Percentiles rank a stretch among this genome's conserved stretches.
Conservation (phyloP, 2,797 vertebrate species). For the Hylomyscus alleni region DNA sequence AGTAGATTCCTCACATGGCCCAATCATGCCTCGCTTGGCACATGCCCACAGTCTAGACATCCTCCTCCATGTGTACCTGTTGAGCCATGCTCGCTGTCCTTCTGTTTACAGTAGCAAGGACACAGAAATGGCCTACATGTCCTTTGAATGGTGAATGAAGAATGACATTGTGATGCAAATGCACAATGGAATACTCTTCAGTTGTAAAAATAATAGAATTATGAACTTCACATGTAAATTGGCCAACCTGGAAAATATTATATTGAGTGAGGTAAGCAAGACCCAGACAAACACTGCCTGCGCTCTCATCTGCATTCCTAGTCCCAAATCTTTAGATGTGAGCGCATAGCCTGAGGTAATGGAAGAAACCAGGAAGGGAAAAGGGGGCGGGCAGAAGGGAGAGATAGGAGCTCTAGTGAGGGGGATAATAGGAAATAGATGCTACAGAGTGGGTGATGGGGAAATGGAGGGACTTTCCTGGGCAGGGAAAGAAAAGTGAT, state of each 20-base stretch:
- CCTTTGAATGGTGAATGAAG: background rate
- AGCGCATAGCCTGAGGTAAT: background rate
- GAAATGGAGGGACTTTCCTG: background rate
- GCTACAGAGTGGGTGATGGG: background rate
- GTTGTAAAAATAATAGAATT: background rate
- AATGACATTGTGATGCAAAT: background rate
- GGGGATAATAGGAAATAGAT: background rate
- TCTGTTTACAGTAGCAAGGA: background rate
- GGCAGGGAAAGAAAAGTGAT: background rate
- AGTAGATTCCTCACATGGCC: background rate
- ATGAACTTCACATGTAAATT: background rate
- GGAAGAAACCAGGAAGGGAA: background rate
- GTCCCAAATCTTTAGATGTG: background rate
- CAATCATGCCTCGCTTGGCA: background rate
- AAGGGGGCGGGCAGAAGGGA: no score
- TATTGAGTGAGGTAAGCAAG: background rate
- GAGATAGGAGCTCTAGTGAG: background rate
- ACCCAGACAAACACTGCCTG: background rate
- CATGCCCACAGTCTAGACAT: background rate
- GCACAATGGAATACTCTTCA: no score
- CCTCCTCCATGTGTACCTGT: background rate
- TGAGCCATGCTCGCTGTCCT: background rate
- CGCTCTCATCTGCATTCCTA: background rate
- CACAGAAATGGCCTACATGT: no score
- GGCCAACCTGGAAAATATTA: background rate